A percentile compares a stretch with the other conserved stretches of the same genome.
These are phyloP conservation scores for Phocides pigmalion DNA, from an alignment of 1,140 invertebrate species.

Conservation along the genomic window DNA sequence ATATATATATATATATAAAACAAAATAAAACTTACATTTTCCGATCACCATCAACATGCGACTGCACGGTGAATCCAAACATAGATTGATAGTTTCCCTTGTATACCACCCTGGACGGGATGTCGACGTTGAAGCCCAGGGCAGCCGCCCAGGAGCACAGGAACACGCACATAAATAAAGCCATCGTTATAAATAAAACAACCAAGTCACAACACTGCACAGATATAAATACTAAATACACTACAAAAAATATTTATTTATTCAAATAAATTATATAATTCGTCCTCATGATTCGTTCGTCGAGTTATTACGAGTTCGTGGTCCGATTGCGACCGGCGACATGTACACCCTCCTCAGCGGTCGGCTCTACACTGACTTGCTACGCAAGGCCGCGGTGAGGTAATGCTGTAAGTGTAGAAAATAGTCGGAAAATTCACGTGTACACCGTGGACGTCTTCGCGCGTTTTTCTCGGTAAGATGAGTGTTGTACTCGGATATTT, in stretches of 20 bases:
- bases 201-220: slow-evolving; percentile 60
- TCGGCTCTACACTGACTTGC: slow-evolving; percentile 53
- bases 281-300: slow-evolving; percentile 78
- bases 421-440: slow-evolving; percentile 56
- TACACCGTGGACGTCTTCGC: slow-evolving; percentile 47
- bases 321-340: slow-evolving; percentile 44
- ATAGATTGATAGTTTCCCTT: slow-evolving; percentile 72
- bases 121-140: slow-evolving; percentile 76
- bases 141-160: slow-evolving; percentile 60
- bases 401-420: slow-evolving; percentile 53
- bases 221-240: slow-evolving; percentile 42
- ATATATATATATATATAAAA: neutral
- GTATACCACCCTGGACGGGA: slow-evolving; percentile 76
- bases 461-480: slow-evolving; percentile 60
- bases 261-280: slow-evolving; percentile 65
- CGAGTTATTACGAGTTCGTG: slow-evolving; percentile 64
- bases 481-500: slow-evolving; percentile 39
- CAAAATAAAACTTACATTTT: slow-evolving; percentile 69
- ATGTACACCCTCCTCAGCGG: slow-evolving; percentile 42
- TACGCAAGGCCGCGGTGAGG: slow-evolving; percentile 53
- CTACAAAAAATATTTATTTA: slow-evolving; percentile 51
- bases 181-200: slow-evolving; percentile 59
- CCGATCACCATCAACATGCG: slow-evolving; percentile 66
- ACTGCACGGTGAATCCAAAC: slow-evolving; percentile 78
- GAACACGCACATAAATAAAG: slow-evolving; percentile 63